Evolutionary conservation across 1,140 invertebrate species (phyloP).

Genomic region (Harlomillsia oculata): DNA sequence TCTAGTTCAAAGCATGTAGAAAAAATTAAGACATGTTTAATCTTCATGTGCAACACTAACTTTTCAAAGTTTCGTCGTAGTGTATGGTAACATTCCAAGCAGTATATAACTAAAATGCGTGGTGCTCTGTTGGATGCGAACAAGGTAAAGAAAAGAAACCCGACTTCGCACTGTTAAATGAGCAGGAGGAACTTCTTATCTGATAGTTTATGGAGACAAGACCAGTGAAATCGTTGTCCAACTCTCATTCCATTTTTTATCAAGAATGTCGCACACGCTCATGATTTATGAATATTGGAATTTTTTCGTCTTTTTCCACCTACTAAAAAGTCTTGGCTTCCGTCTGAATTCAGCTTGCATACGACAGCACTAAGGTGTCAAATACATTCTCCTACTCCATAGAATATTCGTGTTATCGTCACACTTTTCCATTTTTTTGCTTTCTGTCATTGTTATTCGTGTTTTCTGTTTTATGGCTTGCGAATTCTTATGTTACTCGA

Average conservation of each 20-base stretch:
- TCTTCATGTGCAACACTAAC: no score
- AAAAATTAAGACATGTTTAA: no score
- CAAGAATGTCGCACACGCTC: neutral
- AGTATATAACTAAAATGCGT: no score
- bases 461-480: neutral
- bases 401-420: no score
- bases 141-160: no score
- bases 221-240: constrained; percentile 22
- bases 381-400: no score
- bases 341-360: constrained; percentile 1
- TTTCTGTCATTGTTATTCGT: neutral
- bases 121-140: neutral
- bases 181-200: constrained; percentile 22
- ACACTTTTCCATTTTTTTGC: neutral
- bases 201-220: constrained; percentile 27
- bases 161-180: neutral
- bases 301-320: constrained; percentile 1
- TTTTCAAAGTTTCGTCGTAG: no score
- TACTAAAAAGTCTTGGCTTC: constrained; percentile 1
- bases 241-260: constrained; percentile 26
- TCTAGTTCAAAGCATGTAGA: no score
- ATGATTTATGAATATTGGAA: constrained; percentile 34
- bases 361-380: no score
- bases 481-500: neutral
- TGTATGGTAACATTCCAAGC: no score